Base-by-base conservation (phyloP, 1,140 invertebrate species). In the Laupala kohalensis region DNA sequence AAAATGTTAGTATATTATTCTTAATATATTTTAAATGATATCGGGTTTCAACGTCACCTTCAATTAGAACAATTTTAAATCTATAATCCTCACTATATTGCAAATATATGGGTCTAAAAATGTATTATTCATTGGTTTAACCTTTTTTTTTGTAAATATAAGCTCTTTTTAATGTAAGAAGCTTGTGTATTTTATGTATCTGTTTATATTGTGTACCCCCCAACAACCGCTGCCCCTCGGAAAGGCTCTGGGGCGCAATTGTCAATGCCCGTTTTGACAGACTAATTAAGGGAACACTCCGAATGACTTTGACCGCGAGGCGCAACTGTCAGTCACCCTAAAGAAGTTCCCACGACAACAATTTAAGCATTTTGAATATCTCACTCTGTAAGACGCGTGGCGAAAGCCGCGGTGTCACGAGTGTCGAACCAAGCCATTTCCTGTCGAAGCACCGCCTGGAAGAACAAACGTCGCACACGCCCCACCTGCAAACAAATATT, bases 341-440 rank as follows among this genome's bases (percentile, higher is more conserved):
- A n/a, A n/a, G n/a, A n/a, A n/a, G n/a, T n/a, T n/a, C n/a, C n/a
- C n/a, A n/a, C n/a, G n/a, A n/a, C n/a, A n/a, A n/a, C n/a, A n/a
- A n/a, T n/a, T n/a, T n/a, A n/a, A n/a, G n/a, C n/a, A n/a, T n/a
- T n/a, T 62, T 62, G 4, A 65, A 65, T 25, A 6, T 26, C 92
- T 88, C 84, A 96, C 94, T 96, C 93, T 19, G 93, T 89, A 74
- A 97, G 87, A 81, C 92, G 87, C 65, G 90, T 92, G 71, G 93
- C 93, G 75, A 97, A 92, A 78, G 95, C 94, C 75, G 92, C 92
- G 15, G 90, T 89, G 29, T 92, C 89, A 75, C 93, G 89, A 2
- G 89, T 87, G 78, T 97, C 95, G 80, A 93, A 96, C 95, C 95
- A 97, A 26, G 89, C 83, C 77, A 97, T 93, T 76, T 97, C 93